Evolutionary conservation across 2,797 vertebrate species (phyloP).

Genomic region (Tenualosa thibaudeaui): DNA sequence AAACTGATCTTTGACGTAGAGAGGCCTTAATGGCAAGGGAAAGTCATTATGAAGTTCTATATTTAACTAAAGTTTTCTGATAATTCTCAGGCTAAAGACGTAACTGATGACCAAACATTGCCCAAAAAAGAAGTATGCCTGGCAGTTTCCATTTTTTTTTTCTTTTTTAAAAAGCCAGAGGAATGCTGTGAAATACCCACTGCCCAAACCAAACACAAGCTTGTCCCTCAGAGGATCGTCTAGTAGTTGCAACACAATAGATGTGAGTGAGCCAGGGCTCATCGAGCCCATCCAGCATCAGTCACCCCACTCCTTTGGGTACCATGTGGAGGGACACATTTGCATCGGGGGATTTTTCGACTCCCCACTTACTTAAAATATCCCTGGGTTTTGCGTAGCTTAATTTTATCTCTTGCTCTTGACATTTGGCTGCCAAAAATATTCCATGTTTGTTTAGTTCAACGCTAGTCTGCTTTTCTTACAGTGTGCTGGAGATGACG

Average conservation of each 20-base stretch:
- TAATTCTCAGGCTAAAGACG: neutral
- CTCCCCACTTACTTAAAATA: slow-evolving; percentile 16
- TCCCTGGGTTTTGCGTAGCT: neutral
- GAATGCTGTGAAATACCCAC: neutral
- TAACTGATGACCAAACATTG: neutral
- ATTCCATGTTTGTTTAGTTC: slow-evolving; percentile 20
- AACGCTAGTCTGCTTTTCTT: neutral
- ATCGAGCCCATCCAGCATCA: neutral
- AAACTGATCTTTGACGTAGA: neutral
- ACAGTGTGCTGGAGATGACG: neutral
- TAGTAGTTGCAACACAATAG: neutral
- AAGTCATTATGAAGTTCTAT: neutral
- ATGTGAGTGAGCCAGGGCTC: neutral
- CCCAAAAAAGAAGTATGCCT: neutral
- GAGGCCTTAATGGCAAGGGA: neutral
- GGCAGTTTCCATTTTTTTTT: neutral
- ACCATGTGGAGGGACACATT: neutral
- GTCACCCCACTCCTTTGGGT: neutral
- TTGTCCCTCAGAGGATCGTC: neutral
- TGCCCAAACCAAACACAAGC: neutral
- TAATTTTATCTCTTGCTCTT: slow-evolving; percentile 21
- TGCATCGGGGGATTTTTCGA: neutral
- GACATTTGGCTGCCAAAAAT: slow-evolving; percentile 5
- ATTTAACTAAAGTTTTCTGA: neutral
- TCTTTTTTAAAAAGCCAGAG: neutral